A percentile compares a stretch with the other conserved stretches of the same genome.
Conservation (phyloP, 2,113 vertebrate genomes). For the Ciconia maguari region DNA sequence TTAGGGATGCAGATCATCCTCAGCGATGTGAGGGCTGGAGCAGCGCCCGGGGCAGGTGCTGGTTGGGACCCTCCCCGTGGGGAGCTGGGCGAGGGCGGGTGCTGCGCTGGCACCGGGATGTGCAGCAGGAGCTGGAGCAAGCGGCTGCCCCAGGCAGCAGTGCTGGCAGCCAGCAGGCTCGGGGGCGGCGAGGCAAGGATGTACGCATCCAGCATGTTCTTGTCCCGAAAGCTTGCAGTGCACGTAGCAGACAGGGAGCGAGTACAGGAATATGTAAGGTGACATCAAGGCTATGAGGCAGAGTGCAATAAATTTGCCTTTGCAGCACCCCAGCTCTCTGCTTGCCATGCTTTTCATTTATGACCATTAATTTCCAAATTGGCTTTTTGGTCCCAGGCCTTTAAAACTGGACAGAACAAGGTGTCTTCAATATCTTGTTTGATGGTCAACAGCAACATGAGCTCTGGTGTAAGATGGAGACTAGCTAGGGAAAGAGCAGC, state of each 20-base stretch:
- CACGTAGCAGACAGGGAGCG: accelerated
- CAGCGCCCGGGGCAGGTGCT: accelerated
- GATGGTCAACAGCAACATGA: neutral
- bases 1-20: neutral
- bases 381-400: neutral
- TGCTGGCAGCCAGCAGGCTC: neutral
- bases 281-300: neutral
- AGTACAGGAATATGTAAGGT: too few relatives aligned
- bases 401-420: neutral
- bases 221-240: neutral
- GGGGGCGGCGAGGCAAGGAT: accelerated
- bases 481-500: neutral
- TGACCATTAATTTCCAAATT: neutral
- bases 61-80: neutral
- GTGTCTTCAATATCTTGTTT: neutral
- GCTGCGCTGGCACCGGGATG: neutral
- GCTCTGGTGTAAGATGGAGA: neutral
- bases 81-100: neutral
- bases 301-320: neutral
- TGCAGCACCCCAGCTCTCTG: neutral
- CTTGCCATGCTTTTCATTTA: neutral
- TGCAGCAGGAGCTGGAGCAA: neutral
- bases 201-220: accelerated
- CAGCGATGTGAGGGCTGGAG: neutral
- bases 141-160: too few relatives aligned